Evolutionary conservation across 1,140 invertebrate genomes (phyloP), one percentile per base, ranked within the genome.

Genomic region (Dolichoris vasculosae): DNA sequence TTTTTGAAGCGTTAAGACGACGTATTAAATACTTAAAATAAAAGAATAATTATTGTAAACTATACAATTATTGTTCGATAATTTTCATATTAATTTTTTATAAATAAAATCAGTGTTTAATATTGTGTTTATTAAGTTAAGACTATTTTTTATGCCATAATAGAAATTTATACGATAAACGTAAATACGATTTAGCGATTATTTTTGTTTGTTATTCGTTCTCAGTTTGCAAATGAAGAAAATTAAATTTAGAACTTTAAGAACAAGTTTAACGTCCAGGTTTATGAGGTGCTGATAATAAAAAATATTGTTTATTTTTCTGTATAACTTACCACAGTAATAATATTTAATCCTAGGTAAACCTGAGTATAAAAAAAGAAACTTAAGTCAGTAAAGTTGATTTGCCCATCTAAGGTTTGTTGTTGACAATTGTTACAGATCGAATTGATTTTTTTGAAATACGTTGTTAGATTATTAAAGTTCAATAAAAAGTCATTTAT

Each of bases 311-410:
- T 78, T 79, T 13, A 55, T 82, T 82, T 77, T 26, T 76, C 15
- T 32, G 48, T 80, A 46, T 13, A 91, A 95, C 95, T 95, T 95
- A 95, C 95, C 95, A 92, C 94, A 95, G 90, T 95, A 95, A 94
- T 95, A 95, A 92, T 95, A 95, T 92, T 94, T 95, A 92, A 95
- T 95, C 95, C 95, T 94, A 92, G 95, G 95, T 90, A 95, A 94
- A 92, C 94, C 95, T 95, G 90, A 89, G 88, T 83, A 32, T 88
- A 91, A 90, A 90, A n/a, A 88, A 89, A 92, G 87, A 92, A 88
- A 90, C 67, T 55, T 40, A 80, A n/a, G 71, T 85, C 77, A 85
- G 83, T 81, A 63, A 26, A 43, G 2, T 71, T 1, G 7, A 17
- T 26, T 84, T 48, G 30, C 8, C 15, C 11, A 20, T 32, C 15